Percentiles rank a stretch among this genome's conserved stretches.
Evolutionary conservation across 2,888 invertebrate species (phyloP).

Genomic region (Carterocephalus palaemon): DNA sequence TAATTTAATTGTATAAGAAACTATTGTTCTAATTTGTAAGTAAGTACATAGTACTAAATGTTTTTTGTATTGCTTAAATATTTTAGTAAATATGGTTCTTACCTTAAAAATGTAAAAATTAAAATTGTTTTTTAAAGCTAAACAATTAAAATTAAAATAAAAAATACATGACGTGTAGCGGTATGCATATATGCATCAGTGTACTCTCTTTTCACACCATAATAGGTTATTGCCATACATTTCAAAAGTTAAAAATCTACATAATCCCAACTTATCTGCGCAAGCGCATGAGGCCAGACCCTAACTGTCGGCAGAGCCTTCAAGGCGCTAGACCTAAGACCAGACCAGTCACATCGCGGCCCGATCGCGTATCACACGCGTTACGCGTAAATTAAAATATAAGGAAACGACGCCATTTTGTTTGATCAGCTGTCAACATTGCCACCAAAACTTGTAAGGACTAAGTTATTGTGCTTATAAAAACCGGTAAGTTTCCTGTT

Average conservation of each 20-base stretch:
- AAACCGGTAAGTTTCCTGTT: slow-evolving; percentile 14
- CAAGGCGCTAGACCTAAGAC: slow-evolving; percentile 29
- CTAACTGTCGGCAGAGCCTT: slow-evolving; percentile 28
- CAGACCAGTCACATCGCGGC: slow-evolving; percentile 29
- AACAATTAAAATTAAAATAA: too few species aligned
- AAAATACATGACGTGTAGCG: too few species aligned
- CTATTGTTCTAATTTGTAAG: too few species aligned
- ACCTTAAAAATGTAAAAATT: too few species aligned
- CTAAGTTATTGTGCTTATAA: slow-evolving; percentile 18
- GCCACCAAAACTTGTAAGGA: not conserved
- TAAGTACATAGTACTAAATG: too few species aligned
- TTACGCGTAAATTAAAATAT: slow-evolving; percentile 17
- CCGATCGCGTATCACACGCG: slow-evolving; percentile 26
- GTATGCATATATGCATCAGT: too few species aligned
- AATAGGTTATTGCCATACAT: too few species aligned
- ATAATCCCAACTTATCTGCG: slow-evolving; percentile 1
- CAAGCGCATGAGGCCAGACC: slow-evolving; percentile 16
- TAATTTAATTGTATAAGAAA: too few species aligned
- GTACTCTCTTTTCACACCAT: too few species aligned
- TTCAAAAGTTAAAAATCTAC: not conserved
- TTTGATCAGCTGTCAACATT: slow-evolving; percentile 48
- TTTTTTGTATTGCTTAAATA: too few species aligned
- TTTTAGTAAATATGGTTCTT: too few species aligned
- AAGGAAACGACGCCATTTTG: slow-evolving; percentile 38
- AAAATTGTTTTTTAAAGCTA: too few species aligned